Evolutionary conservation across 2,113 vertebrate genomes (phyloP).

Genomic region (Ciconia boyciana): DNA sequence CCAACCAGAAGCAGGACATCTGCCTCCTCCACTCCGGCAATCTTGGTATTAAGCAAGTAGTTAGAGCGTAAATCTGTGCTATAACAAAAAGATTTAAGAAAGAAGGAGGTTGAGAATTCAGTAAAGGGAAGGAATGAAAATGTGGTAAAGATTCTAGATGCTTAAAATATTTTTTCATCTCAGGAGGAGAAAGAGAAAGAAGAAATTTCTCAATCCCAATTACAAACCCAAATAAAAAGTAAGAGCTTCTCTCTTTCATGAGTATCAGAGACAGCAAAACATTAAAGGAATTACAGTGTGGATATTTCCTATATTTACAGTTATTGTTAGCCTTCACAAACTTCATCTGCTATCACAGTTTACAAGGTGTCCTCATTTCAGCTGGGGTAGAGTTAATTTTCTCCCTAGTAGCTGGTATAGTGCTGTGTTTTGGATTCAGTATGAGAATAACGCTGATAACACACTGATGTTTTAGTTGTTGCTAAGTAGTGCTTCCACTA

Average conservation of each 20-base stretch:
- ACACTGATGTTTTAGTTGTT: no score
- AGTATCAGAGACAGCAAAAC: background rate
- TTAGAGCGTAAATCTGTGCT: slow-evolving; percentile 95
- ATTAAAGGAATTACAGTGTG: background rate
- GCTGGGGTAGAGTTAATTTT: no score
- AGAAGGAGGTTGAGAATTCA: background rate
- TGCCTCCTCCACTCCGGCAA: slow-evolving; percentile 91
- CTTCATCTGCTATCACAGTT: background rate
- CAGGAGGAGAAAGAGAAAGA: background rate
- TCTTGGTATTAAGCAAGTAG: slow-evolving; percentile 93
- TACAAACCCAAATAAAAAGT: background rate
- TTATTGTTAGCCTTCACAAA: background rate
- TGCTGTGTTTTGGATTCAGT: no score
- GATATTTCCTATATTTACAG: background rate
- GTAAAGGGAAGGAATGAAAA: background rate
- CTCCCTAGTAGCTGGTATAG: no score
- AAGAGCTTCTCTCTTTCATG: background rate
- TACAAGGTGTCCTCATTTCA: background rate
- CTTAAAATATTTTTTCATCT: background rate
- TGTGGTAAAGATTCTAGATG: background rate
- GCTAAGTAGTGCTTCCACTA: no score
- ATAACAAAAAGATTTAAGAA: background rate
- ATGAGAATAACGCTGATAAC: no score
- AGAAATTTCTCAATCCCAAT: background rate
- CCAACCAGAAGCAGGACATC: slow-evolving; percentile 91